Conservation (phyloP, 2,888 invertebrate species). For the Charanyca ferruginea region DNA sequence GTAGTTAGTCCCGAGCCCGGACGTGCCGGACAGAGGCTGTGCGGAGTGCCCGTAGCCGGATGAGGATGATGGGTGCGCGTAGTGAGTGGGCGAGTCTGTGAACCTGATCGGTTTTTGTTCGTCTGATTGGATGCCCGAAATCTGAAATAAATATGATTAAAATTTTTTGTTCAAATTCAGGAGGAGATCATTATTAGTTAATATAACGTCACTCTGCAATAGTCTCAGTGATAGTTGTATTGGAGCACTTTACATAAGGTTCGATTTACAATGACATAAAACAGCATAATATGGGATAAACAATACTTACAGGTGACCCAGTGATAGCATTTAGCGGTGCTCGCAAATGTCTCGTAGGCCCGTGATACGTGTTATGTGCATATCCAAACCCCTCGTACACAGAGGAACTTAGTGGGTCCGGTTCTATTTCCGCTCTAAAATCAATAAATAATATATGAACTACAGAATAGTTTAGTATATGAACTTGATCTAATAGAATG, state of each 20-base stretch:
- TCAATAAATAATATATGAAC: neutral
- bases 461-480: neutral
- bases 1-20: slow-evolving; percentile 89
- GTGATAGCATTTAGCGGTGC: slow-evolving; percentile 91
- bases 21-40: slow-evolving; percentile 88
- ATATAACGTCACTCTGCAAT: too few relatives aligned
- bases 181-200: too few relatives aligned
- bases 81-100: slow-evolving; percentile 94
- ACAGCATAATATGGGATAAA: too few relatives aligned
- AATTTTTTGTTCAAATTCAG: neutral
- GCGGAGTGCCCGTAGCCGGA: slow-evolving; percentile 89
- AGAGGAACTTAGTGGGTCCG: slow-evolving; percentile 76
- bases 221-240: neutral
- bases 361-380: slow-evolving; percentile 97
- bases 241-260: neutral
- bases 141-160: slow-evolving; percentile 70
- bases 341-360: slow-evolving; percentile 94
- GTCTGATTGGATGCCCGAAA: slow-evolving; percentile 87
- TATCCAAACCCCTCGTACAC: slow-evolving; percentile 89
- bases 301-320: slow-evolving; percentile 87
- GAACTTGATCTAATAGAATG: neutral
- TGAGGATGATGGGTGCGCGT: slow-evolving; percentile 89
- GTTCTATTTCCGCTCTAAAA: slow-evolving; percentile 82
- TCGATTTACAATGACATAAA: neutral
- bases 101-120: slow-evolving; percentile 93